Evolutionary conservation across 2,113 vertebrate genomes (phyloP), one percentile per base, ranked within the genome.

Genomic region (Tylochromis polylepis): DNA sequence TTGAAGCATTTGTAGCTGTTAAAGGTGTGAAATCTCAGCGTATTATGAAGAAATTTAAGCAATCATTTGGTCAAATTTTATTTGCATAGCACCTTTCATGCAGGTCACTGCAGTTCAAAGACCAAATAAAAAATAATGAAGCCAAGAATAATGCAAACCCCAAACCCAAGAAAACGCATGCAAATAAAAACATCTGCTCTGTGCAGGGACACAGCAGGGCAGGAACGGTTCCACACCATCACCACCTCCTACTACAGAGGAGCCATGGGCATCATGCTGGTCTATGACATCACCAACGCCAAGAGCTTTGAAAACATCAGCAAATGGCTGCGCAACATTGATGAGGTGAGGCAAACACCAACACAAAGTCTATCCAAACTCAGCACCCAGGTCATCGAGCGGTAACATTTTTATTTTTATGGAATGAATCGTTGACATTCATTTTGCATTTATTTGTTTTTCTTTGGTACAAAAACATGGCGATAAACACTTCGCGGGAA

Each of bases 221-320:
- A 99, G 96, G 99, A 99, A 31, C 95, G 99, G 70, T 99, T 99
- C 96, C 99, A 99, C 95, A 99, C 98, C 96, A 99, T 99, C 97
- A 99, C 99, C 97, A 99, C 99, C 94, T 99, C 99, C 93, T 99
- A 99, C 93, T 99, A 99, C 97, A 96, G 99, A 94, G 99, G 99
- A 58, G 99, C 99, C 94, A 99, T 99, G 99, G 99, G 98, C 85
- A 99, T 99, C 96, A 99, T 99, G 99, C 97, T 99, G 93, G 99
- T 99, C 60, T 99, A 99, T 79, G 98, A 99, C 97, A 99, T 99
- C 97, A 98, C 98, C 94, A 99, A 99, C 49, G 98, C 97, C 95
- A 99, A 99, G 97, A 99, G 99, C 97, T 99, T 99, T 57, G 98
- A 99, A 94, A 99, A 99, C 97, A 99, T 99, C 97, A 99, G 99